Evolutionary conservation across 2,888 invertebrate genomes (phyloP).

Genomic region (Drosophila mimica): DNA sequence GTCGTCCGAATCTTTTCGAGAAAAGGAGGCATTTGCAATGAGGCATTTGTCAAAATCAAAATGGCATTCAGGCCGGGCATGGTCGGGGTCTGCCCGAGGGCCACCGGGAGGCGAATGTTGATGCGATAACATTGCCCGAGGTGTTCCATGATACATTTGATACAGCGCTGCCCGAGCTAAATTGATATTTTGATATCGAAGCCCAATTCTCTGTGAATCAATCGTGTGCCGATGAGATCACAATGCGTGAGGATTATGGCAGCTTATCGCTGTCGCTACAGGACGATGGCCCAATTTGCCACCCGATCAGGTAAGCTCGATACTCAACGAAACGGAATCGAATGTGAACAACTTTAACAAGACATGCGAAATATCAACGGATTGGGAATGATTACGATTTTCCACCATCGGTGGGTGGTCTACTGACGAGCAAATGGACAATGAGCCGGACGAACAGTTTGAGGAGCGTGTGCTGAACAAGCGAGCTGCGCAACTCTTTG

Average conservation of each 20-base stretch:
- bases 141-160: conserved; percentile 99
- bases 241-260: conserved; percentile 99
- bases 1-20: conserved; percentile 99
- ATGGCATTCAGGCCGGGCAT: conserved; percentile 99
- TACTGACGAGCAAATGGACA: conserved; percentile 92
- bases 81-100: conserved; percentile 99
- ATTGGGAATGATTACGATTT: conserved; percentile 87
- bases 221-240: conserved; percentile 99
- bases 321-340: conserved; percentile 83
- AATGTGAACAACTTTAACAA: conserved; percentile 55
- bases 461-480: conserved; percentile 96
- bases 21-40: conserved; percentile 99
- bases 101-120: conserved; percentile 98
- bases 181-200: conserved; percentile 98
- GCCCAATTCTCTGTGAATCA: conserved; percentile 98
- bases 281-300: conserved; percentile 94
- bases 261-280: conserved; percentile 94
- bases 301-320: conserved; percentile 86
- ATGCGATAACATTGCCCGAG: conserved; percentile 98
- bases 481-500: conserved; percentile 95
- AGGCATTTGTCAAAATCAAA: conserved; percentile 99
- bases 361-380: conserved; percentile 76
- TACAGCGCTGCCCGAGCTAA: conserved; percentile 97
- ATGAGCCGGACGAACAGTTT: conserved; percentile 96
- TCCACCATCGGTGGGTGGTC: conserved; percentile 91